These are phyloP conservation scores for Netelia fuscicornis DNA, from an alignment of 2,888 invertebrate species.

Conservation along the genomic window DNA sequence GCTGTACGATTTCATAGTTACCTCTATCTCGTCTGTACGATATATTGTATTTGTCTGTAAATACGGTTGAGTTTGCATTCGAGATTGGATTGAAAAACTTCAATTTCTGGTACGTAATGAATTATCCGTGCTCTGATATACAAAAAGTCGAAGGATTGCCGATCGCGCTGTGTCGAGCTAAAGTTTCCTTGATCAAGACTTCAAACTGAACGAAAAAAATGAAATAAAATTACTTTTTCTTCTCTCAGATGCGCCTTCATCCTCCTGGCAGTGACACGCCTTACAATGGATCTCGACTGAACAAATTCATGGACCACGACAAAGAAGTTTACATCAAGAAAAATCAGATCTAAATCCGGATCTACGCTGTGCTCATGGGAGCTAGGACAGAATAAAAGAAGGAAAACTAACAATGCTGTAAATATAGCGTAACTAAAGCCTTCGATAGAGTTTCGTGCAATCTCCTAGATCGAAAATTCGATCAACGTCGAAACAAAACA, in stretches of 20 bases:
- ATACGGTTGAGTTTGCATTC: conserved; percentile 30
- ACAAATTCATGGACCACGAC: conserved; percentile 84
- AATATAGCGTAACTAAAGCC: conserved; percentile 59
- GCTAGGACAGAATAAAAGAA: conserved; percentile 6
- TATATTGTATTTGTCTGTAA: conserved; percentile 23
- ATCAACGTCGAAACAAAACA: conserved; percentile 15
- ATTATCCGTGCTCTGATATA: conserved; percentile 23
- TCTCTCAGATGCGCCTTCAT: conserved; percentile 88
- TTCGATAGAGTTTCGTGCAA: conserved; percentile 62
- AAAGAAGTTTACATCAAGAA: conserved; percentile 81
- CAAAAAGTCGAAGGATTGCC: conserved; percentile 20
- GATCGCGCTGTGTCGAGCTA: conserved; percentile 14
- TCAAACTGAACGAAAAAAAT: neutral
- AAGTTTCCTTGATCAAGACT: neutral
- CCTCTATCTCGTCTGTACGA: neutral
- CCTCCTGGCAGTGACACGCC: conserved; percentile 89
- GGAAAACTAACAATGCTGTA: conserved; percentile 55
- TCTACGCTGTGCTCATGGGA: neutral
- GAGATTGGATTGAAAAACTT: conserved; percentile 49
- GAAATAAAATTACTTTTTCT: conserved; percentile 9
- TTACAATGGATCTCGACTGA: conserved; percentile 86
- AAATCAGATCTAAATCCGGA: conserved; percentile 67
- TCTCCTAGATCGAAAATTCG: neutral
- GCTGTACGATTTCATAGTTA: neutral
- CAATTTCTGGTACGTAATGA: conserved; percentile 57